Evolutionary conservation across 2,797 vertebrate species (phyloP).

Genomic region (Siniperca scherzeri): DNA sequence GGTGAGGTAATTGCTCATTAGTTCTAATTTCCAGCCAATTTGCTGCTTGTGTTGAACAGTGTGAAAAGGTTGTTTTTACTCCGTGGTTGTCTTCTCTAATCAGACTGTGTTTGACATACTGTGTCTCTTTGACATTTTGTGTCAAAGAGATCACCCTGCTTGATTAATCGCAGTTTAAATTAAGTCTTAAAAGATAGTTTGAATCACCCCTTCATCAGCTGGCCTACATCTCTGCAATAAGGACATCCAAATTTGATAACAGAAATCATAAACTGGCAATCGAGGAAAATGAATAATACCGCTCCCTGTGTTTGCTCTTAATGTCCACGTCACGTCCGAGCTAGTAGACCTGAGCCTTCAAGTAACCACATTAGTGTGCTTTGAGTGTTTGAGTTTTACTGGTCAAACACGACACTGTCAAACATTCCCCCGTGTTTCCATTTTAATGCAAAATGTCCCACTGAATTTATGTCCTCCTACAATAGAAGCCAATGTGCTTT

Average conservation of each 20-base stretch:
- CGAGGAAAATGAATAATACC: constrained; percentile 7
- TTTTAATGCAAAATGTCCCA: background rate
- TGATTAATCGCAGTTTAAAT: constrained; percentile 66
- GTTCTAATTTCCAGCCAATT: constrained; percentile 80
- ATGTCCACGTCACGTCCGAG: background rate
- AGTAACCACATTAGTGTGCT: constrained; percentile 3
- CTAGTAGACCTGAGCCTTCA: background rate
- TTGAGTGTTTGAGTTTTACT: constrained; percentile 18
- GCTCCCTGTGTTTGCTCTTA: constrained; percentile 1
- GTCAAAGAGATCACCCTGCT: constrained; percentile 53
- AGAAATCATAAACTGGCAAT: constrained; percentile 25
- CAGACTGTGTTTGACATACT: constrained; percentile 61
- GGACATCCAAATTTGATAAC: constrained; percentile 20
- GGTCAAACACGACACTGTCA: constrained; percentile 18
- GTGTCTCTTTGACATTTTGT: constrained; percentile 56
- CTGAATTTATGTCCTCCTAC: background rate
- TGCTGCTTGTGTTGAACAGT: constrained; percentile 69
- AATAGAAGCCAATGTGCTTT: background rate
- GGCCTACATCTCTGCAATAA: constrained; percentile 27
- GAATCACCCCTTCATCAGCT: constrained; percentile 50
- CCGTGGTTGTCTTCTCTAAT: constrained; percentile 67
- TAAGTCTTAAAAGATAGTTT: constrained; percentile 47
- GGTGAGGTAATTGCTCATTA: constrained; percentile 82
- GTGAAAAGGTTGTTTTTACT: constrained; percentile 70
- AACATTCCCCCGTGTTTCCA: background rate